Evolutionary conservation across 2,888 invertebrate species (phyloP).

Genomic region (Tuta absoluta): DNA sequence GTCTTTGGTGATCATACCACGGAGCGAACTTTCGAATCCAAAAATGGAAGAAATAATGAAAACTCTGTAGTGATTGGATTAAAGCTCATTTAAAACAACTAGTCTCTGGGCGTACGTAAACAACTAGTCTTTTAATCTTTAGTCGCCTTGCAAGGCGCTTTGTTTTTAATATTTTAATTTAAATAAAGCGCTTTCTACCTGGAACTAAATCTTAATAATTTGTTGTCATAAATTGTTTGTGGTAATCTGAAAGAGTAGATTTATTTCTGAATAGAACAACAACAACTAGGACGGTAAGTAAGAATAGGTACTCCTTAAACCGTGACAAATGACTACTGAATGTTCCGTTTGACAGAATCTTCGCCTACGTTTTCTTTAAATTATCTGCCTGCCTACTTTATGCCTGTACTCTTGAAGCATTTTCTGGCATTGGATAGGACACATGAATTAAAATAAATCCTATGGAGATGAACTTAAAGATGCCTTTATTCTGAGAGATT

Average conservation of each 20-base stretch:
- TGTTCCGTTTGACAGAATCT: constrained; percentile 47
- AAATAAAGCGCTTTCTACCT: no score
- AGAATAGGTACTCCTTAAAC: constrained; percentile 45
- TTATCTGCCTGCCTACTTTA: constrained; percentile 52
- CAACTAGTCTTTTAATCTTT: no score
- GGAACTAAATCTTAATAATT: no score
- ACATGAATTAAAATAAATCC: constrained; percentile 40
- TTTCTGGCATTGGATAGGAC: constrained; percentile 42
- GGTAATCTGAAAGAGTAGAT: no score
- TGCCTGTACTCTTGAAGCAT: constrained; percentile 47
- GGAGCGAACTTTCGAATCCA: constrained; percentile 50
- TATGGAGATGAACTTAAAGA: constrained; percentile 38
- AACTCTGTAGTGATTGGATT: constrained; percentile 28
- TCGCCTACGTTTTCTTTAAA: constrained; percentile 58
- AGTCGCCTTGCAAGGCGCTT: no score
- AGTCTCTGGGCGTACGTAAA: no score
- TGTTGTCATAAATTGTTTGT: no score
- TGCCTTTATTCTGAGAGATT: constrained; percentile 37
- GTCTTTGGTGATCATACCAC: constrained; percentile 40
- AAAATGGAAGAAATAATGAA: constrained; percentile 50
- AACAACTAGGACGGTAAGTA: constrained; percentile 43
- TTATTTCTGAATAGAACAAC: background rate
- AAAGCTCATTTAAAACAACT: background rate
- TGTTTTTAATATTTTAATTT: no score
- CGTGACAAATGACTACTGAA: constrained; percentile 51